Conservation (phyloP, 1,140 invertebrate genomes). For the Neoseiulus cucumeris region DNA sequence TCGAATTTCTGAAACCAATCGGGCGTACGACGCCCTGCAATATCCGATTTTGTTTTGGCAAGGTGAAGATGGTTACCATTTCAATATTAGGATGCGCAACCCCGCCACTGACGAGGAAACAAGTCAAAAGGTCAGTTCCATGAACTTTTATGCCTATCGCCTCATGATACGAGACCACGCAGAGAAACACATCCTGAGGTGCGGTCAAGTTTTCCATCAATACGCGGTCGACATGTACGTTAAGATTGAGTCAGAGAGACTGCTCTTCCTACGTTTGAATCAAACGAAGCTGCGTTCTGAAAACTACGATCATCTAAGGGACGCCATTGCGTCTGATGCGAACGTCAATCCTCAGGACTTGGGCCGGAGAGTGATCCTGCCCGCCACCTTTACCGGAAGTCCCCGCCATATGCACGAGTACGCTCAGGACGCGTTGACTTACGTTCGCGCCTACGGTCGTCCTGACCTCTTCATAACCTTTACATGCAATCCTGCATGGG, state of each 20-base stretch:
- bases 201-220: not conserved
- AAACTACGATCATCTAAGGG: slow-evolving; percentile 16
- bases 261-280: slow-evolving; percentile 8
- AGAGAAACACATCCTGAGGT: slow-evolving; percentile 21
- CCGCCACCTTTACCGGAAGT: slow-evolving; percentile 2
- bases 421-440: slow-evolving; percentile 13
- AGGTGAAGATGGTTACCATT: slow-evolving; percentile 13
- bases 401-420: slow-evolving; percentile 13
- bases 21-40: slow-evolving; percentile 16
- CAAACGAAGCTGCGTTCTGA: slow-evolving; percentile 16
- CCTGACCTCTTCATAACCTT: slow-evolving; percentile 26
- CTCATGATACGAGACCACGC: slow-evolving; percentile 23
- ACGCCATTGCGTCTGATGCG: slow-evolving; percentile 15
- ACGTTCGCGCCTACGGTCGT: not conserved
- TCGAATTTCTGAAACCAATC: slow-evolving; percentile 16
- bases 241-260: not conserved
- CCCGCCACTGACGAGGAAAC: slow-evolving; percentile 13
- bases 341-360: slow-evolving; percentile 6
- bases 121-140: slow-evolving; percentile 25
- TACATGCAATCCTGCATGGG: slow-evolving; percentile 21
- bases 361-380: not conserved
- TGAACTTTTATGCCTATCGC: slow-evolving; percentile 28
- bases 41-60: slow-evolving; percentile 7
- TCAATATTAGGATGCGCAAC: slow-evolving; percentile 21
- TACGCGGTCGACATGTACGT: slow-evolving; percentile 12